Evolutionary conservation across 2,888 invertebrate genomes (phyloP).

Genomic region (Polyommatus icarus): DNA sequence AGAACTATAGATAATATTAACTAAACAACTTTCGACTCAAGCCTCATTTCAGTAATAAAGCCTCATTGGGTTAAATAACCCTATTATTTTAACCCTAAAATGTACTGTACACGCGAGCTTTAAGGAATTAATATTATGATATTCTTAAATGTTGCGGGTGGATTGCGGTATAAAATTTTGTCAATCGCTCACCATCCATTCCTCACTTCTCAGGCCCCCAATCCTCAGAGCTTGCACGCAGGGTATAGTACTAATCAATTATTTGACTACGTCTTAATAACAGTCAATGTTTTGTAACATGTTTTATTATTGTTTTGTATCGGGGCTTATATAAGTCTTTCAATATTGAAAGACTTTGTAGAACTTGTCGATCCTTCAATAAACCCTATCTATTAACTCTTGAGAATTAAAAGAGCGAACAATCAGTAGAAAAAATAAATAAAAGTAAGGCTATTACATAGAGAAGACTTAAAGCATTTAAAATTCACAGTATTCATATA

Average conservation of each 20-base stretch:
- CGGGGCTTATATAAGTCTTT: no score
- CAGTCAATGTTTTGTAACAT: not conserved
- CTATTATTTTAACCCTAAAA: not conserved
- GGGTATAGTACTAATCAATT: not conserved
- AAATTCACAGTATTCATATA: slow-evolving; percentile 29
- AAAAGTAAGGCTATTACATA: slow-evolving; percentile 12
- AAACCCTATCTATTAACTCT: not conserved
- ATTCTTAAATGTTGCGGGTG: not conserved
- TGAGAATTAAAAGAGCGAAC: not conserved
- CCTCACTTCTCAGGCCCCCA: not conserved
- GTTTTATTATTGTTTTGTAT: not conserved
- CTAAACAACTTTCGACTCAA: not conserved
- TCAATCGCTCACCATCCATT: not conserved
- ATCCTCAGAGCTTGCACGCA: not conserved
- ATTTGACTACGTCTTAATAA: not conserved
- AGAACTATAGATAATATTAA: no score
- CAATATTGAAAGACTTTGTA: not conserved
- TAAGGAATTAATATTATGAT: not conserved
- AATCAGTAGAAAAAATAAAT: not conserved
- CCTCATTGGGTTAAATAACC: not conserved
- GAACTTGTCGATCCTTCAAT: not conserved
- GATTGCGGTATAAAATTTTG: no score
- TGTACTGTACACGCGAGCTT: not conserved
- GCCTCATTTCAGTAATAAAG: not conserved
- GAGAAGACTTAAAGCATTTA: slow-evolving; percentile 27